A percentile compares a stretch with the other conserved stretches of the same genome.
phyloP scores from a whole-genome alignment of 2,888 invertebrate species.

The Pachycephus smyrnensis region DNA sequence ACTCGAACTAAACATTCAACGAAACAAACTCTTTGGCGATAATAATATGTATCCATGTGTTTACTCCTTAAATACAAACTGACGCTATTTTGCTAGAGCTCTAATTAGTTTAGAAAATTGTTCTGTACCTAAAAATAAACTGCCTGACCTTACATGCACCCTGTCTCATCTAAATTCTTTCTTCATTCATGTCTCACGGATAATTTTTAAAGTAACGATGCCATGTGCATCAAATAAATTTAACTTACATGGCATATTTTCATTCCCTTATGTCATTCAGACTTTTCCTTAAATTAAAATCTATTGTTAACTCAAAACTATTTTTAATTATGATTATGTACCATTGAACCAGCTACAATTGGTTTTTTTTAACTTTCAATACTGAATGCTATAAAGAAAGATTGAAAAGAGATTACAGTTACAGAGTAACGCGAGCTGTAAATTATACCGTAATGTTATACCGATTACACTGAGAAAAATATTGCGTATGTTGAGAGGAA shows the following conservation, averaged over 20 bases:
- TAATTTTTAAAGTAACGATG: neutral
- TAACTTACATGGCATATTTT: neutral
- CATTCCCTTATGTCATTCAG: neutral
- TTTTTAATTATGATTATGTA: neutral
- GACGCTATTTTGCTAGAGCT: neutral
- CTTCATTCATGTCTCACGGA: neutral
- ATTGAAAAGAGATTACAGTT: neutral
- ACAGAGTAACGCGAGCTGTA: neutral
- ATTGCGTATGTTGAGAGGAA: neutral
- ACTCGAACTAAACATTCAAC: slow-evolving; percentile 5
- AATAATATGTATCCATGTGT: neutral
- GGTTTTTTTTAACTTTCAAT: neutral
- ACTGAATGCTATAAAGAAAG: neutral
- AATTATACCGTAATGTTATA: neutral
- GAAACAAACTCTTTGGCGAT: neutral
- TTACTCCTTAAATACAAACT: neutral
- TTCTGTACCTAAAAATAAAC: neutral
- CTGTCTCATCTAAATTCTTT: neutral
- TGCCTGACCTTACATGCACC: neutral
- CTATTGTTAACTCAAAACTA: neutral
- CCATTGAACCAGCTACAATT: neutral
- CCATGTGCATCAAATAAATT: neutral
- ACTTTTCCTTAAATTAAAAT: neutral
- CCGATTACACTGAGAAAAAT: neutral
- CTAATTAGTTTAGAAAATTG: neutral